A percentile compares a stretch with the other conserved stretches of the same genome.
Conservation (phyloP, 1,140 invertebrate genomes). For the Drosophila jambulina region DNA sequence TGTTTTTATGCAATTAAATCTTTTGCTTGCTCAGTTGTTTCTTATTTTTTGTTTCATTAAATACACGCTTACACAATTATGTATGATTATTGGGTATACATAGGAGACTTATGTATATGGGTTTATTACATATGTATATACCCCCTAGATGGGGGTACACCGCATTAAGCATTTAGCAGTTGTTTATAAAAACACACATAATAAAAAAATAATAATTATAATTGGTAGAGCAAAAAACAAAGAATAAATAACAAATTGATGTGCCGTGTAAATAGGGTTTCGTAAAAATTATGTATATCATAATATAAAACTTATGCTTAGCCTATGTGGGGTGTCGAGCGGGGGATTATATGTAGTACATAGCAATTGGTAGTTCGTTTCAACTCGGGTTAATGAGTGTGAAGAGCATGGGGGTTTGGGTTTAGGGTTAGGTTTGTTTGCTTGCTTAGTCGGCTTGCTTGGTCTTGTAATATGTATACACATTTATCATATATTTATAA, state of each 20-base stretch:
- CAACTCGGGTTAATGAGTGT: constrained; percentile 25
- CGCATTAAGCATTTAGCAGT: constrained; percentile 29
- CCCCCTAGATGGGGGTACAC: constrained; percentile 22
- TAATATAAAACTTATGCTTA: constrained; percentile 53
- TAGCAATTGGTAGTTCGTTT: constrained; percentile 48
- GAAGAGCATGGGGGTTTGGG: constrained; percentile 30
- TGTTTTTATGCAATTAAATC: constrained; percentile 52
- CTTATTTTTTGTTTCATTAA: constrained; percentile 31
- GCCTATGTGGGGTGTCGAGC: constrained; percentile 58
- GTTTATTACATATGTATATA: constrained; percentile 20
- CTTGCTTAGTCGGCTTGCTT: constrained; percentile 70
- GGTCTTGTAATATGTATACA: constrained; percentile 80
- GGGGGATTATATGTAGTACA: constrained; percentile 40
- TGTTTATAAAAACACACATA: constrained; percentile 39
- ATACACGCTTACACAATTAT: constrained; percentile 44
- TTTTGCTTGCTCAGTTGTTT: constrained; percentile 62
- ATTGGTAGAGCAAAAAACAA: constrained; percentile 61
- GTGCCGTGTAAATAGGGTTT: constrained; percentile 62
- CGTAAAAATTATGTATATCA: constrained; percentile 60
- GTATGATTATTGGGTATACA: constrained; percentile 50
- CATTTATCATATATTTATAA: constrained; percentile 85
- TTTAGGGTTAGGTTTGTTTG: constrained; percentile 28
- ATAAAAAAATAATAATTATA: constrained; percentile 45
- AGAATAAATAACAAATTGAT: constrained; percentile 74
- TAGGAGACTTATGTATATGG: constrained; percentile 30